Evolutionary conservation across 2,797 vertebrate genomes (phyloP).

Genomic region (Mormyrus proboscirostris): DNA sequence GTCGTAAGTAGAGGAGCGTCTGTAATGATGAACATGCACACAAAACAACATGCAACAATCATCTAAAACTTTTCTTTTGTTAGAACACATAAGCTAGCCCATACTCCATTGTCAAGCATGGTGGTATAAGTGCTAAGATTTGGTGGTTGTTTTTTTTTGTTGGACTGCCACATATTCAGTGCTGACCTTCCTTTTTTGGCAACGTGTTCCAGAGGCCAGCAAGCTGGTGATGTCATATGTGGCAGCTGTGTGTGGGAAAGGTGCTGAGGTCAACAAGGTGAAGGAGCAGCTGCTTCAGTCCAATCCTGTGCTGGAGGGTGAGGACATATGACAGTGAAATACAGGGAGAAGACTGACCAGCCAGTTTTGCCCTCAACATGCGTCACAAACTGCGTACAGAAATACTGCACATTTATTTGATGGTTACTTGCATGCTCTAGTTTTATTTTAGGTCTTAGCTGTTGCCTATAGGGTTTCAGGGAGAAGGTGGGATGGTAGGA

Average conservation of each 20-base stretch:
- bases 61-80: neutral
- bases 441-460: neutral
- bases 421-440: neutral
- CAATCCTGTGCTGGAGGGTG: conserved; percentile 97
- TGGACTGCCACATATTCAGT: neutral
- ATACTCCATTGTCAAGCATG: neutral
- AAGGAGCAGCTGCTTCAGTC: conserved; percentile 98
- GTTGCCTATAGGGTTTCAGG: neutral
- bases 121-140: neutral
- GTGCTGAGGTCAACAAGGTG: conserved; percentile 96
- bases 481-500: neutral
- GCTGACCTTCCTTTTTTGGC: conserved; percentile 13
- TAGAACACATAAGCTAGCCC: neutral
- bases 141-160: neutral
- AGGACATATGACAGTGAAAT: conserved; percentile 37
- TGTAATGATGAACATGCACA: neutral
- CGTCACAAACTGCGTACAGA: neutral
- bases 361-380: neutral
- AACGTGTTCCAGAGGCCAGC: conserved; percentile 81
- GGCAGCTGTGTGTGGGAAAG: conserved; percentile 96
- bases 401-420: neutral
- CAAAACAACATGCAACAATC: neutral
- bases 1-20: neutral
- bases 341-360: neutral
- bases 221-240: conserved; percentile 99